Conservation (phyloP, 2,888 invertebrate genomes). For the Liopterus haemorrhoidalis region DNA sequence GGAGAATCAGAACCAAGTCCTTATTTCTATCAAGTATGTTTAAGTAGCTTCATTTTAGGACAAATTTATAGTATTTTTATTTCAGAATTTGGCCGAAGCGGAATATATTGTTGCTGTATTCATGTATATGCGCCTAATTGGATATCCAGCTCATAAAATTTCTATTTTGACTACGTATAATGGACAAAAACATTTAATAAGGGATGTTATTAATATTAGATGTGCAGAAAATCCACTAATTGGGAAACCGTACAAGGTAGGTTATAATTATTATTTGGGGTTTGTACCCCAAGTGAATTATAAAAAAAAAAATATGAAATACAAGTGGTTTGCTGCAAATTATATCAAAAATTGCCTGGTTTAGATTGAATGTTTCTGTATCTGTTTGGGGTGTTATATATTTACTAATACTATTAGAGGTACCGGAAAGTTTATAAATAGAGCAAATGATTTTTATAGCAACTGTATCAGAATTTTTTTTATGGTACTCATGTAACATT, state of each 20-base stretch:
- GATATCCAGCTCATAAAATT: constrained; percentile 94
- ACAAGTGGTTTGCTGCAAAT: too few species aligned
- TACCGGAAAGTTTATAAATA: constrained; percentile 4
- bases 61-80: constrained; percentile 20
- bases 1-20: constrained; percentile 98
- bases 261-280: constrained; percentile 3
- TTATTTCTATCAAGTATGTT: constrained; percentile 87
- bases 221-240: constrained; percentile 94
- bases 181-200: constrained; percentile 94
- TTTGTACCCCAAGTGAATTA: constrained; percentile 6
- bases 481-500: too few species aligned
- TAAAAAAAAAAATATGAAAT: too few species aligned
- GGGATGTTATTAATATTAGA: constrained; percentile 89
- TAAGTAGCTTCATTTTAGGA: constrained; percentile 1
- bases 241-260: constrained; percentile 82
- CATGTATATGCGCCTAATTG: constrained; percentile 96
- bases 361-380: not conserved
- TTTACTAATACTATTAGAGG: constrained; percentile 7
- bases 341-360: too few species aligned
- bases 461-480: too few species aligned
- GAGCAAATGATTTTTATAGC: too few species aligned
- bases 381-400: too few species aligned
- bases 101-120: constrained; percentile 95
- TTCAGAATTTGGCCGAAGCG: constrained; percentile 76
- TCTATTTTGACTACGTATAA: constrained; percentile 98